A percentile compares a stretch with the other conserved stretches of the same genome.
phyloP scores from a whole-genome alignment of 2,888 invertebrate genomes.

The Dioctria linearis region DNA sequence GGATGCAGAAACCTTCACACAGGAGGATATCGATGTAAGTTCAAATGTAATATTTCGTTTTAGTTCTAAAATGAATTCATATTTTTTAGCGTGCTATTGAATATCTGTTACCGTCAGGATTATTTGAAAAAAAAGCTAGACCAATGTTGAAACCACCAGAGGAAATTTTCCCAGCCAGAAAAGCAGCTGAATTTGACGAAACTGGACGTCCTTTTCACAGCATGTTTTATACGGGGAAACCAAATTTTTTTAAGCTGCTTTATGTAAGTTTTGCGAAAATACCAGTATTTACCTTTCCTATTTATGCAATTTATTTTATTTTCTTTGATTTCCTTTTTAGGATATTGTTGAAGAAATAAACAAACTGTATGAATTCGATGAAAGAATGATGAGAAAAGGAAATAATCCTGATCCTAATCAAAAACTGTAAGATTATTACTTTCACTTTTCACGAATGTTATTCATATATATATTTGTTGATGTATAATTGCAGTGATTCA shows the following conservation, averaged over 20 bases:
- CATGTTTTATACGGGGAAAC: slow-evolving; percentile 92
- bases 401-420: slow-evolving; percentile 75
- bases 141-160: slow-evolving; percentile 93
- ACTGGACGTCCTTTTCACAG: slow-evolving; percentile 92
- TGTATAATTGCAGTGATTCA: slow-evolving; percentile 70
- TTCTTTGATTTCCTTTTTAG: slow-evolving; percentile 68
- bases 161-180: slow-evolving; percentile 85
- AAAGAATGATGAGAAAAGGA: slow-evolving; percentile 78
- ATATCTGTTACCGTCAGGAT: slow-evolving; percentile 96
- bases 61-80: too few relatives aligned
- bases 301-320: too few relatives aligned
- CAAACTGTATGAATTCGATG: slow-evolving; percentile 79
- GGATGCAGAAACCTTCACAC: slow-evolving; percentile 90
- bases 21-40: slow-evolving; percentile 87
- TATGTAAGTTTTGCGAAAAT: slow-evolving; percentile 75
- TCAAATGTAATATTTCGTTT: too few relatives aligned
- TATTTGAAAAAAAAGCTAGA: slow-evolving; percentile 87
- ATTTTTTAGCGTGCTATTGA: slow-evolving; percentile 82
- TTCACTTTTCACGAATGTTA: neutral
- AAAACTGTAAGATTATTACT: slow-evolving; percentile 72
- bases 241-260: slow-evolving; percentile 87
- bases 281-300: too few relatives aligned
- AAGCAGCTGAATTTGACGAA: slow-evolving; percentile 92
- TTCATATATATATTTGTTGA: slow-evolving; percentile 7
- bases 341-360: slow-evolving; percentile 80